Base-by-base conservation (phyloP, 2,888 invertebrate species). In the Scaptomyza reducta region DNA sequence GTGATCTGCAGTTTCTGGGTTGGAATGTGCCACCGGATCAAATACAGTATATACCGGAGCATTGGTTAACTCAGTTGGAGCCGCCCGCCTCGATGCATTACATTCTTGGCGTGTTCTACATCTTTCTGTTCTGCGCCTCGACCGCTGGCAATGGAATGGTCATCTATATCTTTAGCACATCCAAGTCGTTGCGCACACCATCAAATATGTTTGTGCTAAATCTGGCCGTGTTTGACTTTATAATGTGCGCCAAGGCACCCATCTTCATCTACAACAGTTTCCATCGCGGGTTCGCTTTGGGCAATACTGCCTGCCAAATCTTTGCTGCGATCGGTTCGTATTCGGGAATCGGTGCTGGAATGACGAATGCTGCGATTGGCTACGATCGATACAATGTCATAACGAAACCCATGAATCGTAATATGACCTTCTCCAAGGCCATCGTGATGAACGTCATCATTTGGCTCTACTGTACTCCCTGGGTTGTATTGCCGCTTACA, bases 231-330 rank as follows among this genome's bases (percentile, higher is more conserved):
- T 94, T 95, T 85, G 97, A 97, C 91, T 95, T 97, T 80, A 92
- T 96, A 18, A 97, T 97, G 97, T 96, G 97, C 96, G 91, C 95
- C 14, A 97, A 97, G 92, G 94, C 96, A 0, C 97, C 97, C 0
- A 94, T 97, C 73, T 96, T 97, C 90, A 96, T 97, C 78, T 96
- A 96, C 91, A 97, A 96, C 89, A 96, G 96, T 25, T 95, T 95
- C 74, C 94, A 95, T 91, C 93, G 94, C 64, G 96, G 96, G 0
- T 97, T 95, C 77, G 96, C 96, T 0, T 87, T 93, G 22, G 97
- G 97, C 2, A 93, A 94, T 51, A 77, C 94, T 0, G 96, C 95
- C 9, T 97, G 97, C 87, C 95, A 96, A 88, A 92, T 96, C 66
- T 97, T 96, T 86, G 95, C 93, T 0, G 92, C 95, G 57, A 93